A percentile compares a stretch with the other conserved stretches of the same genome.
Conservation (phyloP, 2,888 invertebrate genomes). For the Oscheius sp. region DNA sequence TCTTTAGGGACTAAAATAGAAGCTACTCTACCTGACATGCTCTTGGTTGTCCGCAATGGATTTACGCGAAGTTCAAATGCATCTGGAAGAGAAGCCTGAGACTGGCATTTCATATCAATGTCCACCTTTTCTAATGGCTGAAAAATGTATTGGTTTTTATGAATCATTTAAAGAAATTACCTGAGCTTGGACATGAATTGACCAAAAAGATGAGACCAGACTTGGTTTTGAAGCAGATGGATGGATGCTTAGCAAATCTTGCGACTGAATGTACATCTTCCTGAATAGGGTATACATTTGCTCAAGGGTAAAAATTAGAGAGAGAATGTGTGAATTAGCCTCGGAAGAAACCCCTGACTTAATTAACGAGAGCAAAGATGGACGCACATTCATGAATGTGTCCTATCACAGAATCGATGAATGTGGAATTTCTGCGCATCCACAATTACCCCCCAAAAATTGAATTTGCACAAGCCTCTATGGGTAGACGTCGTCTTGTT, state of each 20-base stretch:
- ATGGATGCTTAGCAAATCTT: constrained; percentile 44
- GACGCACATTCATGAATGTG: background rate
- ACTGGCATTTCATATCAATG: constrained; percentile 39
- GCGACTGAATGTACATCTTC: constrained; percentile 28
- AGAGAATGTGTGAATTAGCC: no score
- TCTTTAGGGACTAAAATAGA: no score
- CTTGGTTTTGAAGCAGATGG: constrained; percentile 53
- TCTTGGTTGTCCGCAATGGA: constrained; percentile 33
- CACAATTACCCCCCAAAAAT: constrained; percentile 1
- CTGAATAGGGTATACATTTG: background rate
- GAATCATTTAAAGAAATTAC: constrained; percentile 10
- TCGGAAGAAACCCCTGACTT: no score
- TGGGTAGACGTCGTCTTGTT: background rate
- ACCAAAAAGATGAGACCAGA: constrained; percentile 52
- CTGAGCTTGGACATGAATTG: constrained; percentile 51
- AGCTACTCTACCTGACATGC: constrained; percentile 49
- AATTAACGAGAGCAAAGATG: background rate
- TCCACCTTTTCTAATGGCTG: constrained; percentile 44
- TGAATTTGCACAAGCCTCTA: constrained; percentile 16
- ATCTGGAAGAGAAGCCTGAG: constrained; percentile 45
- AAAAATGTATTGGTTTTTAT: background rate
- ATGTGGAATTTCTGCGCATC: background rate
- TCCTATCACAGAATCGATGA: background rate
- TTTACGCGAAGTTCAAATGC: constrained; percentile 28
- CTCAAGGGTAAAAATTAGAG: background rate